Evolutionary conservation across 2,113 vertebrate species (phyloP).

Genomic region (Channa argus): DNA sequence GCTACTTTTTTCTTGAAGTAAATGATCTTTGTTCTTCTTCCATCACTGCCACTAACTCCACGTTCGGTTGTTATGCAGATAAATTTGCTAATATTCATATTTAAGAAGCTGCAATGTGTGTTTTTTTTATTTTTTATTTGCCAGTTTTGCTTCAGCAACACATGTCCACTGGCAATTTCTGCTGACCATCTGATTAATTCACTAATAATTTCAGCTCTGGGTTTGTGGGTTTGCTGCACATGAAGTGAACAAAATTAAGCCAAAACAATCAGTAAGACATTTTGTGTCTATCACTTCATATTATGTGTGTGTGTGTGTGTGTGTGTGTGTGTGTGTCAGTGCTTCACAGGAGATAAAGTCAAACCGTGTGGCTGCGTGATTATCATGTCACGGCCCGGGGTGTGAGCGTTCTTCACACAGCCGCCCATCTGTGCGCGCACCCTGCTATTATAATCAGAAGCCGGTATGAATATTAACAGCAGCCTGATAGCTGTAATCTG

Average conservation of each 20-base stretch:
- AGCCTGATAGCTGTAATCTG: not conserved
- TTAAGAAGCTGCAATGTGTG: not conserved
- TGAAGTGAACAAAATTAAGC: no score
- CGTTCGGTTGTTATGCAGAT: no score
- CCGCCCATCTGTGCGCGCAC: not conserved
- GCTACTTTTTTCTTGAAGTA: no score
- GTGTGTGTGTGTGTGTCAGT: no score
- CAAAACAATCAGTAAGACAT: no score
- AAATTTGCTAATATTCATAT: not conserved
- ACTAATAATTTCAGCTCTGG: not conserved
- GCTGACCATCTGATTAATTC: not conserved
- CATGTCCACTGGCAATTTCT: not conserved
- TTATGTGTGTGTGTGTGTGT: no score
- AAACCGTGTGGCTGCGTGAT: not conserved
- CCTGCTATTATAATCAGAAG: not conserved
- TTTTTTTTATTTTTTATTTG: no score
- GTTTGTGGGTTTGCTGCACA: no score
- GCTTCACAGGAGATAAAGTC: not conserved
- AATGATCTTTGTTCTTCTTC: no score
- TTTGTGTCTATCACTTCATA: no score
- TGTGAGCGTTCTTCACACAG: constrained; percentile 10
- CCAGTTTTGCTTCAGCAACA: no score
- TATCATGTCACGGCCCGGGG: not conserved
- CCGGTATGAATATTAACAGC: not conserved
- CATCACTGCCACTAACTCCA: no score